phyloP scores from a whole-genome alignment of 35 echinoderm and acorn worm species.

The Ophiothrix spiculata region DNA sequence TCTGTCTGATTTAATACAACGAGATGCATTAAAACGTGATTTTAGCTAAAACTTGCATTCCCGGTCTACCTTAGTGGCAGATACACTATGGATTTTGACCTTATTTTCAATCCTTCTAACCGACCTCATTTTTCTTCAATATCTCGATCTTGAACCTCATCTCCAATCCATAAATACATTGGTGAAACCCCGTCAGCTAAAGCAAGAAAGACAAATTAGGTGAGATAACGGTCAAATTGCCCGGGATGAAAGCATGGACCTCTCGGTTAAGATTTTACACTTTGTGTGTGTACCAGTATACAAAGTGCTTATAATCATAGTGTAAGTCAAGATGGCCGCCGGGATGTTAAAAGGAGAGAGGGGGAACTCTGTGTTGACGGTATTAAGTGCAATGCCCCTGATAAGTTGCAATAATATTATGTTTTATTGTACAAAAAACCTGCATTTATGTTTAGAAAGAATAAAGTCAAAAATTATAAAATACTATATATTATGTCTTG shows the following conservation, averaged over 20 bases:
- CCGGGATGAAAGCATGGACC: neutral
- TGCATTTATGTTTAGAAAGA: no score
- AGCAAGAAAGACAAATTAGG: neutral
- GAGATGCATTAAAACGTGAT: no score
- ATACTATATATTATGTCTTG: no score
- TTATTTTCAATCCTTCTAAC: no score
- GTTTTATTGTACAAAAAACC: constrained; percentile 3
- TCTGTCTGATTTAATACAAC: no score
- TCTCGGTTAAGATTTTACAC: neutral
- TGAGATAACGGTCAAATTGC: constrained; percentile 1
- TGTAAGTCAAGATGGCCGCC: constrained; percentile 1
- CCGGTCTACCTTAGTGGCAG: no score
- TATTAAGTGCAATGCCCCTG: neutral
- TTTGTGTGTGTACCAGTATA: neutral
- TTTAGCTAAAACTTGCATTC: no score
- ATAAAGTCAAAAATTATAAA: no score
- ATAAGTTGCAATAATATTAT: neutral
- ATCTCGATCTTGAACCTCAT: neutral
- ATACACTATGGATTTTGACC: no score
- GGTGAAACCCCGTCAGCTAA: neutral
- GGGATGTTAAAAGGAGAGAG: neutral
- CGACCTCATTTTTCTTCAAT: neutral
- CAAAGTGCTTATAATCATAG: neutral
- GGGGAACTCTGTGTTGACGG: neutral
- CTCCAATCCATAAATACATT: neutral